Conservation (phyloP, 2,113 vertebrate genomes). For the Spea bombifrons region DNA sequence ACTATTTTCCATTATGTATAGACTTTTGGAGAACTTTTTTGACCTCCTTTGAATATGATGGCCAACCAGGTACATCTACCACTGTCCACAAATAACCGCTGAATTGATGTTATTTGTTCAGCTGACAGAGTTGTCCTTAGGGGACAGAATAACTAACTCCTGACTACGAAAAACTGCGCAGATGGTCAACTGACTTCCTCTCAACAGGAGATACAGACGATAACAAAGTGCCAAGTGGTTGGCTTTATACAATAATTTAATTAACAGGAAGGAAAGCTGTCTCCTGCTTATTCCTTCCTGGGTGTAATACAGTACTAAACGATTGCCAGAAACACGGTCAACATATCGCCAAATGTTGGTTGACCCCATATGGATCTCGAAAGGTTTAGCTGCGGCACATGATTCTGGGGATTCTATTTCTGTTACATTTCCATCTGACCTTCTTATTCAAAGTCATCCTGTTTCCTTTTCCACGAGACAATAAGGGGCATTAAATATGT, state of each 20-base stretch:
- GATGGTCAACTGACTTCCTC: background rate
- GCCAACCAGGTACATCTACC: constrained; percentile 1
- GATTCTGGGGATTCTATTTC: no score
- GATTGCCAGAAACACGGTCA: no score
- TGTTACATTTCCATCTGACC: no score
- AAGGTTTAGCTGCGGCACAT: no score
- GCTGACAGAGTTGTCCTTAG: constrained; percentile 5
- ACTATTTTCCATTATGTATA: no score
- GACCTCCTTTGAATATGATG: constrained; percentile 7
- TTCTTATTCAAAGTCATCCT: no score
- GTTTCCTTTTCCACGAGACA: no score
- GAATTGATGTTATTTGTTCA: background rate
- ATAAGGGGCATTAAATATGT: no score
- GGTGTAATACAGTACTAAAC: no score
- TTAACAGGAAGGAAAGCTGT: background rate
- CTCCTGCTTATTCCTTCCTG: no score
- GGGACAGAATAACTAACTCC: constrained; percentile 15
- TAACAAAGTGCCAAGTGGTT: background rate
- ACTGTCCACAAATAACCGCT: background rate
- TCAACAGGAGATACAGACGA: background rate
- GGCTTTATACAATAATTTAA: constrained; percentile 17
- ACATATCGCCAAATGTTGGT: no score
- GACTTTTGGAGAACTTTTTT: background rate
- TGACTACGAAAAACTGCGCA: background rate
- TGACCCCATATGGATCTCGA: no score